These are phyloP conservation scores for Sinelater perroti DNA, from an alignment of 2,888 invertebrate species.

Conservation along the genomic window DNA sequence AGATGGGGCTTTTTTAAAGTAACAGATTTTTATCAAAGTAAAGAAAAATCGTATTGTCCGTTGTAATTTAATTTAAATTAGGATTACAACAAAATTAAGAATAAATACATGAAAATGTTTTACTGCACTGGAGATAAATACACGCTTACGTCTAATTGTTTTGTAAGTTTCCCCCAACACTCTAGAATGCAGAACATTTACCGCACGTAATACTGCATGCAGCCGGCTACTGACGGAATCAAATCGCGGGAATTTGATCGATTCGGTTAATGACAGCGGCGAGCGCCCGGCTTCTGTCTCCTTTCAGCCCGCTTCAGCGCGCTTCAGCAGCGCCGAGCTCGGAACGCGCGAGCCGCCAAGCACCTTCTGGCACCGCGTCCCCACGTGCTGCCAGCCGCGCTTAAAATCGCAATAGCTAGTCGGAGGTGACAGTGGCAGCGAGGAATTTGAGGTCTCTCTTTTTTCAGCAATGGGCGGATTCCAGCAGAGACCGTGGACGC, in stretches of 20 bases:
- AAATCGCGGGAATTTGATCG: slow-evolving; percentile 15
- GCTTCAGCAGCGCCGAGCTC: slow-evolving; percentile 10
- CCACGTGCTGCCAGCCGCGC: slow-evolving; percentile 4
- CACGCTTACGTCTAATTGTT: too few relatives aligned
- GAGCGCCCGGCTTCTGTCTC: slow-evolving; percentile 19
- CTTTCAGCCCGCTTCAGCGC: slow-evolving; percentile 12
- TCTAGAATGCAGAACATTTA: too few relatives aligned
- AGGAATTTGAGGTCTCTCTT: neutral
- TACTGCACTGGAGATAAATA: too few relatives aligned
- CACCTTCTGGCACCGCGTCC: slow-evolving; percentile 30
- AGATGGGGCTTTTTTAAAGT: too few relatives aligned
- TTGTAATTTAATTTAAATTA: too few relatives aligned
- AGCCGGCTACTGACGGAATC: neutral
- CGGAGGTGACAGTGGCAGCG: neutral
- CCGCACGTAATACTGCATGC: too few relatives aligned
- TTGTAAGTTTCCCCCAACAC: too few relatives aligned
- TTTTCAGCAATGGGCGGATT: slow-evolving; percentile 70
- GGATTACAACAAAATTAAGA: too few relatives aligned
- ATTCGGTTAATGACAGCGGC: slow-evolving; percentile 12
- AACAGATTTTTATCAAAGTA: too few relatives aligned
- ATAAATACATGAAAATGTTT: too few relatives aligned
- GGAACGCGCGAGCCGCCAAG: slow-evolving; percentile 17
- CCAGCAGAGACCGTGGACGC: slow-evolving; percentile 89
- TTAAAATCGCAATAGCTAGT: slow-evolving; percentile 13
- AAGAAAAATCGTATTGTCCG: too few relatives aligned